Conservation (phyloP, 1,140 invertebrate genomes). For the Spodoptera frugiperda region DNA sequence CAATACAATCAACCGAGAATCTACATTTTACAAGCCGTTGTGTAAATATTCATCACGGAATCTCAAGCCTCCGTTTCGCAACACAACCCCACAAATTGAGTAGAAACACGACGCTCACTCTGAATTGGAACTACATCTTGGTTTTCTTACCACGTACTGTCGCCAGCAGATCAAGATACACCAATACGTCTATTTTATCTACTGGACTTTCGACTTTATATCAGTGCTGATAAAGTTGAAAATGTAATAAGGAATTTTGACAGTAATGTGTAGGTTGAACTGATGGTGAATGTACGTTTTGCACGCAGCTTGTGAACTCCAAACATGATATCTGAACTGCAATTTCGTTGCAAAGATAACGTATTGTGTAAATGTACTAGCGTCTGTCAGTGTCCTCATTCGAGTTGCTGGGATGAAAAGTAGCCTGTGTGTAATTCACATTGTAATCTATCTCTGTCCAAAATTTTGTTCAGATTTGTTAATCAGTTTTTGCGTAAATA, state of each 20-base stretch:
- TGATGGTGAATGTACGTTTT: not conserved
- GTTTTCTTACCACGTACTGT: slow-evolving; percentile 21
- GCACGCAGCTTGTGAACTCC: slow-evolving; percentile 5
- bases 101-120: slow-evolving; percentile 4
- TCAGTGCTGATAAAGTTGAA: too few relatives aligned
- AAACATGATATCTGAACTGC: slow-evolving; percentile 17
- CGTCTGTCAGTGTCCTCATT: too few relatives aligned
- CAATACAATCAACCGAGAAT: slow-evolving; percentile 2
- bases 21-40: not conserved
- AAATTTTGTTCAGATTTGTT: too few relatives aligned
- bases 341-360: slow-evolving; percentile 16
- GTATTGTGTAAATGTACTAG: not conserved
- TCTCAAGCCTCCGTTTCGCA: not conserved
- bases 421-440: too few relatives aligned
- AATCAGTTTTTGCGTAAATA: too few relatives aligned
- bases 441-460: too few relatives aligned
- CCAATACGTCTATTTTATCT: too few relatives aligned
- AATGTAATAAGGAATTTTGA: too few relatives aligned
- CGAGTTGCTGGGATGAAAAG: too few relatives aligned
- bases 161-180: too few relatives aligned
- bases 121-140: slow-evolving; percentile 24
- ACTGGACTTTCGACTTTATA: too few relatives aligned
- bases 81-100: slow-evolving; percentile 18
- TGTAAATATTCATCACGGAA: slow-evolving; percentile 25
- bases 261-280: too few relatives aligned